Base-by-base conservation (phyloP, 2,113 vertebrate species). In the Cinclus cinclus region DNA sequence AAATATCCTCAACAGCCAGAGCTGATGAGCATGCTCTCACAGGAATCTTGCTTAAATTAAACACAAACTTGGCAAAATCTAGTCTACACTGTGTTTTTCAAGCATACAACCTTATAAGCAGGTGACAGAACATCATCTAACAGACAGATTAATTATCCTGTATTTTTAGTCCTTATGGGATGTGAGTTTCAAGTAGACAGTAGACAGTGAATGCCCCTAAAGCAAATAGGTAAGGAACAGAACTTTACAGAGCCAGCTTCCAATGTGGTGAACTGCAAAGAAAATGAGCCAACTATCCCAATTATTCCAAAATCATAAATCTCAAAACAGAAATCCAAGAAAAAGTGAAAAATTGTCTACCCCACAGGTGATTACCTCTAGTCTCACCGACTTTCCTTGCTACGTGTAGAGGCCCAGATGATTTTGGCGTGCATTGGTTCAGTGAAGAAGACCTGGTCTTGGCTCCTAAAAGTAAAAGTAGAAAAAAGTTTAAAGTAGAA, bases 361-460 rank as follows among this genome's bases (percentile, higher is more conserved):
- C 33, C 60, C 78, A 55, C 11, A 70, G 55, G 33, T 80, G 49
- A 73, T 73, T 93, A 76, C 87, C 78, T 97, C 93, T 96, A 46
- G 69, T 25, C 37, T 97, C 97, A 47, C 37, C 33, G 41, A 74
- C 67, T 94, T 94, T 97, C 47, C 83, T 95, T 46, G 92, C n/a
- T 8, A 89, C 67, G 39, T 92, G 68, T 42, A 97, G 59, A 10
- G 96, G 46, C 7, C 94, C 96, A 35, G 92, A 35, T 15, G 95
- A 94, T 82, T 97, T 97, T 77, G 95, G 70, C 41, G 30, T 33
- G 59, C 89, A 92, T 49, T 91, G 96, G 77, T 35, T 96, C 71
- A 87, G 58, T 19, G 75, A 81, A 74, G 88, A 31, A 75, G 93
- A 65, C 13, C 70, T 97, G 65, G 87, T 42, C 83, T 97, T 97